Percentiles rank a stretch among this genome's conserved stretches.
Evolutionary conservation across 2,888 invertebrate genomes (phyloP).

Genomic region (Epirrhoe alternata): DNA sequence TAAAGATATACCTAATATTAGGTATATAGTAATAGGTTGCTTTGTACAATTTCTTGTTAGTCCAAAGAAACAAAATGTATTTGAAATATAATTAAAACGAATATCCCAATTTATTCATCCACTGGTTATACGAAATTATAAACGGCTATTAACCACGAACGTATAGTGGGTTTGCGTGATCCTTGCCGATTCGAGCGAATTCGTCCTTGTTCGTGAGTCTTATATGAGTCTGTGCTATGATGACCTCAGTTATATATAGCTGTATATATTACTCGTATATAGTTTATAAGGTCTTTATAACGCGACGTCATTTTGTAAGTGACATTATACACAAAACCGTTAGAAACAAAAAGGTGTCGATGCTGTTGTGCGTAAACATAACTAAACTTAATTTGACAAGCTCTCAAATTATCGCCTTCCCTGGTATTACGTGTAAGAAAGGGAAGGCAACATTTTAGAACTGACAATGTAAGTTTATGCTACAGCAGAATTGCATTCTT

Average conservation of each 20-base stretch:
- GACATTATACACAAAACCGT: neutral
- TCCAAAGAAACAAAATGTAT: neutral
- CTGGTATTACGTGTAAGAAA: neutral
- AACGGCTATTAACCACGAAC: slow-evolving; percentile 31
- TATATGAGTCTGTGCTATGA: slow-evolving; percentile 12
- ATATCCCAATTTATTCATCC: slow-evolving; percentile 6
- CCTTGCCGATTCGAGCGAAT: slow-evolving; percentile 24
- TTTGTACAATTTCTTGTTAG: neutral
- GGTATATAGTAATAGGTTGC: neutral
- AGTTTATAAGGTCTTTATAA: neutral
- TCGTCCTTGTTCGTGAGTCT: slow-evolving; percentile 30
- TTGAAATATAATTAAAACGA: neutral
- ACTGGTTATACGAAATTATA: slow-evolving; percentile 18
- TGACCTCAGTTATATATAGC: slow-evolving; percentile 10
- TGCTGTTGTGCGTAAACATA: neutral
- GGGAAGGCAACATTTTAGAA: neutral
- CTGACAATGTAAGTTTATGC: neutral
- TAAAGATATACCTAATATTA: too few relatives aligned
- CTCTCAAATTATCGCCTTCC: neutral
- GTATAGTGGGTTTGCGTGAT: slow-evolving; percentile 27
- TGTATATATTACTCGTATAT: neutral
- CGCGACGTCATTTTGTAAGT: neutral
- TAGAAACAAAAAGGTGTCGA: neutral
- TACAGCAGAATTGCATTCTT: neutral
- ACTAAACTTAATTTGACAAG: neutral